A percentile compares a stretch with the other conserved stretches of the same genome.
These are phyloP conservation scores for Acromyrmex echinatior DNA, from an alignment of 1,140 invertebrate genomes.

Conservation along the genomic window DNA sequence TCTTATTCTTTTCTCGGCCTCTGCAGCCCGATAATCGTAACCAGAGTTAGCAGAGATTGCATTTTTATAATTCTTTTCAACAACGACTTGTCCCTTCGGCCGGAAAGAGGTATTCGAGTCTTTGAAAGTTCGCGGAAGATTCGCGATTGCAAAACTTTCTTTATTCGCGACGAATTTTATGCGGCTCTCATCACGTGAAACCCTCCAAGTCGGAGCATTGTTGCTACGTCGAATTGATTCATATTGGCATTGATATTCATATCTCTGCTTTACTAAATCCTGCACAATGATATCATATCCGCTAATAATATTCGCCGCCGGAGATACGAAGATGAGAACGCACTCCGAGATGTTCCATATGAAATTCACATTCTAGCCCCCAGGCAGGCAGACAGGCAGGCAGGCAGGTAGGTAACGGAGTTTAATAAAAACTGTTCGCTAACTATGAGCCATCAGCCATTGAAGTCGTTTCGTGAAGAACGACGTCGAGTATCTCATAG, in stretches of 20 bases:
- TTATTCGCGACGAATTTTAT: conserved; percentile 54
- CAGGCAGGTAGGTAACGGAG: conserved; percentile 12
- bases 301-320: conserved; percentile 23
- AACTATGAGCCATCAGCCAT: conserved; percentile 58
- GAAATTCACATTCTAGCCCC: conserved; percentile 30
- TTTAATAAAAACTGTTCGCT: conserved; percentile 63
- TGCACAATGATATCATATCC: background rate
- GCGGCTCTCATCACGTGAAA: background rate
- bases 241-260: background rate
- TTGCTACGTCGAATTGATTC: background rate
- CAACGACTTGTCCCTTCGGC: conserved; percentile 31
- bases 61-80: conserved; percentile 56
- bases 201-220: background rate
- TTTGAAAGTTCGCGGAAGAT: conserved; percentile 43
- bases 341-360: conserved; percentile 10
- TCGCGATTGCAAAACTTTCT: conserved; percentile 54
- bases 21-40: background rate
- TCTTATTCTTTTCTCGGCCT: background rate
- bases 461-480: conserved; percentile 68
- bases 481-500: conserved; percentile 60
- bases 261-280: background rate
- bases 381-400: background rate
- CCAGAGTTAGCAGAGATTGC: conserved; percentile 38
- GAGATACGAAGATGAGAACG: conserved; percentile 1
- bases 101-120: conserved; percentile 36